phyloP scores from a whole-genome alignment of 2,888 invertebrate genomes.

The Fissipunctia ypsillon region DNA sequence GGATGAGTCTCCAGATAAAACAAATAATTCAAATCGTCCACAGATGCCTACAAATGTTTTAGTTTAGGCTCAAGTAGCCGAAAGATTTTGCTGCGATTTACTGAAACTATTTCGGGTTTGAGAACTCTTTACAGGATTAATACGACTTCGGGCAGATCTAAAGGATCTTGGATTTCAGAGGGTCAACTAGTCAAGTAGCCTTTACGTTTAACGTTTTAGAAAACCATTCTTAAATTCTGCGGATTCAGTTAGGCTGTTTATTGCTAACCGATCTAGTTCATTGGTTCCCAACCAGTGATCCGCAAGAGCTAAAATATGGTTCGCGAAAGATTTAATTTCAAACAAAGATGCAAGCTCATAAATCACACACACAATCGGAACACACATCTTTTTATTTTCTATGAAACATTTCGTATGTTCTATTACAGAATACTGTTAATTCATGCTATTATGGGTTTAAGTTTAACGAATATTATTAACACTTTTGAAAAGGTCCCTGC shows the following conservation, averaged over 20 bases:
- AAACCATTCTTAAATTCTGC: slow-evolving; percentile 1
- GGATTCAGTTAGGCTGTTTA: not conserved
- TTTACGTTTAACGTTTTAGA: not conserved
- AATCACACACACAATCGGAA: no score
- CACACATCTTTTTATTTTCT: no score
- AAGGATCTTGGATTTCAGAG: slow-evolving; percentile 16
- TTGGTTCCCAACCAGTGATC: not conserved
- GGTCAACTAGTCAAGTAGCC: slow-evolving; percentile 3
- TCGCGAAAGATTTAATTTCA: not conserved
- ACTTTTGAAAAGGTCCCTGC: not conserved
- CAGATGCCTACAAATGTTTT: slow-evolving; percentile 24
- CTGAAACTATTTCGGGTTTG: slow-evolving; percentile 30
- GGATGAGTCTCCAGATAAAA: not conserved
- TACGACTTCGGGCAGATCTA: slow-evolving; percentile 8
- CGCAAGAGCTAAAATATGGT: not conserved
- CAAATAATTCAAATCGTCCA: slow-evolving; percentile 12
- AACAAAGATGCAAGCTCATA: not conserved
- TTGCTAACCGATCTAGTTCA: not conserved
- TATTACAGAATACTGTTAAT: not conserved
- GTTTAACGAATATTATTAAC: not conserved
- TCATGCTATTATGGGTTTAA: no score
- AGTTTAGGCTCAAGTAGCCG: slow-evolving; percentile 19
- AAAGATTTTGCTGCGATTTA: slow-evolving; percentile 27
- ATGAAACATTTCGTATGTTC: no score
- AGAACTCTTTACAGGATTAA: slow-evolving; percentile 20